A percentile compares a stretch with the other conserved stretches of the same genome.
These are phyloP conservation scores for Caenorhabditis sp. DNA, from an alignment of 2,888 invertebrate genomes.

Conservation along the genomic window DNA sequence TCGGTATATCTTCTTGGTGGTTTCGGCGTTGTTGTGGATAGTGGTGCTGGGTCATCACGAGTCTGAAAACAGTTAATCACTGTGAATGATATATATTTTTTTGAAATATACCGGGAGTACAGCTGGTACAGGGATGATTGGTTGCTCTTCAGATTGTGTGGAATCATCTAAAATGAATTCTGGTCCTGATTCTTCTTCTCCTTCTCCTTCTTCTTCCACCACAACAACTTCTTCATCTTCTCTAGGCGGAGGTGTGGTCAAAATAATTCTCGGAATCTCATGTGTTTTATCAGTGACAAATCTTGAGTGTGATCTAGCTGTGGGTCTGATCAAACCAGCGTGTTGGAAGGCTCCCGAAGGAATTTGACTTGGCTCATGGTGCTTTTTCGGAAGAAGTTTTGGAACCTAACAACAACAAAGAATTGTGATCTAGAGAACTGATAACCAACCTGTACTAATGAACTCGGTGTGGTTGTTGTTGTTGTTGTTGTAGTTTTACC, in stretches of 20 bases:
- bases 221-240: neutral
- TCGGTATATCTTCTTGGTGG: conserved; percentile 26
- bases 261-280: neutral
- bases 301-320: neutral
- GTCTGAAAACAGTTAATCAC: neutral
- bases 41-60: conserved; percentile 3
- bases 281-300: neutral
- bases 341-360: conserved; percentile 31
- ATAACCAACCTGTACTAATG: neutral
- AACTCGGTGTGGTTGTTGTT: conserved; percentile 11
- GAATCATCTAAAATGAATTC: neutral
- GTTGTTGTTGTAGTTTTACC: conserved; percentile 37
- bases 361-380: conserved; percentile 7
- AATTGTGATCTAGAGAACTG: neutral
- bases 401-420: neutral
- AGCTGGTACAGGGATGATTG: neutral
- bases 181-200: neutral
- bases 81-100: conserved; percentile 5
- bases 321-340: conserved; percentile 6
- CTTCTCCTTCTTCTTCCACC: neutral
- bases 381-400: conserved; percentile 15
- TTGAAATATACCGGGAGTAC: conserved; percentile 9
- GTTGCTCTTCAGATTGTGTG: neutral
- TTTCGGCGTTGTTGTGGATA: conserved; percentile 18
- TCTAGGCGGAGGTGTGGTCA: neutral